Conservation (phyloP, 2,797 vertebrate genomes). For the Sarcophilus harrisii region DNA sequence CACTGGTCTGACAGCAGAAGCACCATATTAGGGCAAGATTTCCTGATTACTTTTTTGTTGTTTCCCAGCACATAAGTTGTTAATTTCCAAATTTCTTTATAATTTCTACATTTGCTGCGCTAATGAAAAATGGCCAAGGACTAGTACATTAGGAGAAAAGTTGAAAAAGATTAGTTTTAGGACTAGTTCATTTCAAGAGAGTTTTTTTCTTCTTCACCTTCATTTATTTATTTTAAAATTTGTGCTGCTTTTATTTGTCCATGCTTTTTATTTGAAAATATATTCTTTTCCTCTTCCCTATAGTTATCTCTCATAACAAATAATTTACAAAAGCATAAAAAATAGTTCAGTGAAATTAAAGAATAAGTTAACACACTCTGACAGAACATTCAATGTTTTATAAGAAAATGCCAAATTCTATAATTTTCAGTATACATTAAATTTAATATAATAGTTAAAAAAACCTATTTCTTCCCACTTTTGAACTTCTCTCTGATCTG, state of each 20-base stretch:
- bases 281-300: background rate
- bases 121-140: background rate
- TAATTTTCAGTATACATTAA: background rate
- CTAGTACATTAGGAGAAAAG: background rate
- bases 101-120: background rate
- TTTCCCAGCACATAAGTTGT: background rate
- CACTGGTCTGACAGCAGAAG: background rate
- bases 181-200: background rate
- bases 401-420: background rate
- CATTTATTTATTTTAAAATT: background rate
- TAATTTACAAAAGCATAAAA: background rate
- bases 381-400: background rate
- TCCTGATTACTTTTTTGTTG: background rate
- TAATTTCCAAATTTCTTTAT: background rate
- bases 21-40: background rate
- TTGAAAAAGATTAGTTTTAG: background rate
- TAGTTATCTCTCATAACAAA: background rate
- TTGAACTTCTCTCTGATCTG: background rate
- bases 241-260: background rate
- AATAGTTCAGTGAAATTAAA: background rate
- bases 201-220: background rate
- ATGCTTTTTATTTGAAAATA: background rate
- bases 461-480: background rate
- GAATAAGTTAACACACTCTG: background rate
- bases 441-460: background rate